Base-by-base conservation (phyloP, 2,888 invertebrate species). In the Drosophila gaucha region DNA sequence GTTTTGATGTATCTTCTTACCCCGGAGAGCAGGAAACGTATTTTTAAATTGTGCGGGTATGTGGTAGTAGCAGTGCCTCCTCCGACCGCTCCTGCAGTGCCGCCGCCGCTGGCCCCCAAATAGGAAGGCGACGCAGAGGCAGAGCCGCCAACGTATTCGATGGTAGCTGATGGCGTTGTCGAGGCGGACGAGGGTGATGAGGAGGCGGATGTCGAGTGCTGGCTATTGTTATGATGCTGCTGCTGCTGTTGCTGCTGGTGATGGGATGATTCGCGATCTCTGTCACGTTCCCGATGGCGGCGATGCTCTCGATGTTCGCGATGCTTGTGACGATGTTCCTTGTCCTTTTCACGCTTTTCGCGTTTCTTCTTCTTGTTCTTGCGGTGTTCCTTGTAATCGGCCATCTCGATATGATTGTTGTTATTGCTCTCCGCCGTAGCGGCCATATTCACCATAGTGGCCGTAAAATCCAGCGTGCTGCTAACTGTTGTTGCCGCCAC, bases 11-110 rank as follows among this genome's bases (percentile, higher is more conserved):
- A n/a, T 31, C 20, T 38, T 55, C 85, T 90, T 91, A 91, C 91
- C 90, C 90, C 90, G 77, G 91, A 90, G 74, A 91, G 86, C 64
- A 91, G 89, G 88, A 91, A 91, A 75, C 91, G 91, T 84, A 91
- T 91, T 90, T 91, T 91, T 74, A 91, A 90, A 88, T 91, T 91
- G 80, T 91, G 91, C 76, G 91, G 91, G 89, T 90, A 91, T 57
- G 90, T 84, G 72, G 89, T 89, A 50, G 90, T 86, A 36, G 90
- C 88, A 55, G 89, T 85, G 28, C 54, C 69, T 12, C 43, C 68
- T 16, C 60, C 62, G 16, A 63, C 51, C 6, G 33, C 46, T 39
- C 46, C 69, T 14, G 44, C 35, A 20, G 24, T 66, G 16, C 74
- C 63, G 24, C 82, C 57, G 44, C 73, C 67, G 36, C 50, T 70